phyloP scores from a whole-genome alignment of 2,888 invertebrate species.

The Luperina testacea region DNA sequence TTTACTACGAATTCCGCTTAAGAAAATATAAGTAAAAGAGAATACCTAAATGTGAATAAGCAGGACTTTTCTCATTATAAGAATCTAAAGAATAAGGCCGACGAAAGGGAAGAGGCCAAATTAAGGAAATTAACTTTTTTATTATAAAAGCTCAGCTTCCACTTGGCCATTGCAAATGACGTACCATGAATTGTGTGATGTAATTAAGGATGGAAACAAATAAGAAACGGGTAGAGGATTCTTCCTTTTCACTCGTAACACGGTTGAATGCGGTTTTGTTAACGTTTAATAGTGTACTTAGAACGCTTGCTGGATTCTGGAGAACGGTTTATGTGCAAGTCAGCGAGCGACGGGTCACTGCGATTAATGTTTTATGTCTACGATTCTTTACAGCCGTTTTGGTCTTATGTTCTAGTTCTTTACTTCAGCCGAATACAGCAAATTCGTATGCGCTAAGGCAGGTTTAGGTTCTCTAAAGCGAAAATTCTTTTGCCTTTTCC shows the following conservation, averaged over 20 bases:
- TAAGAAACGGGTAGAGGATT: constrained; percentile 66
- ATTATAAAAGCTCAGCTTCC: constrained; percentile 77
- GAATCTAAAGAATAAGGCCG: constrained; percentile 77
- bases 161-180: constrained; percentile 83
- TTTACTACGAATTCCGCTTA: constrained; percentile 66
- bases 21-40: constrained; percentile 74
- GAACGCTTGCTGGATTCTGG: constrained; percentile 33
- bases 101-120: constrained; percentile 81
- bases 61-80: constrained; percentile 78
- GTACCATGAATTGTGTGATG: constrained; percentile 84
- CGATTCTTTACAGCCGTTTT: constrained; percentile 30
- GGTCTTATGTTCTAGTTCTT: constrained; percentile 14
- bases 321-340: constrained; percentile 49
- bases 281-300: constrained; percentile 56
- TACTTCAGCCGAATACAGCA: constrained; percentile 10
- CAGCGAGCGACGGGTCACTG: constrained; percentile 36
- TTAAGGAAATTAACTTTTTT: constrained; percentile 89
- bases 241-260: constrained; percentile 54
- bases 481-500: too few species aligned
- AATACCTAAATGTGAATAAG: constrained; percentile 75
- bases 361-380: constrained; percentile 45
- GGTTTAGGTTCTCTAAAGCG: background rate
- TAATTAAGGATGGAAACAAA: constrained; percentile 80
- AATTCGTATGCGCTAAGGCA: background rate
- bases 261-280: constrained; percentile 57